Percentiles rank a stretch among this genome's conserved stretches.
Evolutionary conservation across 2,113 vertebrate species (phyloP).

Genomic region (Carassius carassius): DNA sequence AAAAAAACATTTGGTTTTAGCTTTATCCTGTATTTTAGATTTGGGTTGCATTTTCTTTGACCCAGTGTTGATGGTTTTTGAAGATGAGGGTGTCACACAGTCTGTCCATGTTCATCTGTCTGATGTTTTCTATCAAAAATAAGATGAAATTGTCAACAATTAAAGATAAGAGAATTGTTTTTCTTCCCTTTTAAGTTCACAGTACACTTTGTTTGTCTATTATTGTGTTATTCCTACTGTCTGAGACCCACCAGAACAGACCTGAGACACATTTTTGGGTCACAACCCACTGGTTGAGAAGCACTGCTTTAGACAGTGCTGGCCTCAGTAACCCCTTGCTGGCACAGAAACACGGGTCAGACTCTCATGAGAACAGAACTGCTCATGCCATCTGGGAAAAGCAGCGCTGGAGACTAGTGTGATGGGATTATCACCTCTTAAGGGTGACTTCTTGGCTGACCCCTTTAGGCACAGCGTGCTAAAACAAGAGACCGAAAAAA

Average conservation of each 20-base stretch:
- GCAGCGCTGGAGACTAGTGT: constrained; percentile 74
- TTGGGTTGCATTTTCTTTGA: not conserved
- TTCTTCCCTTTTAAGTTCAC: too few relatives aligned
- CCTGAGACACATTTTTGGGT: not conserved
- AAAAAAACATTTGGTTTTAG: not conserved
- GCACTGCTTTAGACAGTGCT: not conserved
- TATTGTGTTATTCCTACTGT: not conserved
- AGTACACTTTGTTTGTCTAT: not conserved
- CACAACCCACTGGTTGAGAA: not conserved
- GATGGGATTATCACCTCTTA: constrained; percentile 82
- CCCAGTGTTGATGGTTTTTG: not conserved
- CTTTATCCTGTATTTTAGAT: not conserved
- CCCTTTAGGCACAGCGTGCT: constrained; percentile 70
- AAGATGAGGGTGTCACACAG: not conserved
- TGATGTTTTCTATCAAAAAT: not conserved
- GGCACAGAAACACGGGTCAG: constrained; percentile 29
- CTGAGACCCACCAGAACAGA: not conserved
- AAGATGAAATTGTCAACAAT: too few relatives aligned
- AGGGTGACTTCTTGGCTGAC: constrained; percentile 77
- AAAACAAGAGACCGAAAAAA: constrained; percentile 71
- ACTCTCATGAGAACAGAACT: constrained; percentile 35
- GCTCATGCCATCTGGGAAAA: constrained; percentile 63
- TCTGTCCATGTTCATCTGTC: not conserved
- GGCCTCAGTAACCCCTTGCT: not conserved
- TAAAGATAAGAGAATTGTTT: too few relatives aligned